Evolutionary conservation across 2,888 invertebrate genomes (phyloP).

Genomic region (Monoplex corrugatus): DNA sequence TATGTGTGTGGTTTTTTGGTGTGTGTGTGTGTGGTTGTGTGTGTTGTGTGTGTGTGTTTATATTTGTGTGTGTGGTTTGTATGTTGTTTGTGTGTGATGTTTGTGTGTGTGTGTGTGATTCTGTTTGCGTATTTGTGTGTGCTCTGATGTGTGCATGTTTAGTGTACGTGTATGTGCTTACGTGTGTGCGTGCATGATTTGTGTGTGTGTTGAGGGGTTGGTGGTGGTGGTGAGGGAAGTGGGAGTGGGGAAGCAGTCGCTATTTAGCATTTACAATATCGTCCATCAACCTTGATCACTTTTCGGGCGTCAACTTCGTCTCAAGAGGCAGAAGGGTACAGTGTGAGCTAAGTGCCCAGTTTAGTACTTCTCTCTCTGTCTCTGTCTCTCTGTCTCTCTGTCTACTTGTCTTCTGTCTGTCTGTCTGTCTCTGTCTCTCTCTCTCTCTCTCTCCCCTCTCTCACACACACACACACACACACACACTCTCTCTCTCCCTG

Average conservation of each 20-base stretch:
- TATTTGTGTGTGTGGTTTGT: neutral
- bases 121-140: neutral
- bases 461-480: no score
- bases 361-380: no score
- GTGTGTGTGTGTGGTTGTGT: neutral
- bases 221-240: neutral
- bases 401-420: neutral
- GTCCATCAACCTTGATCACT: no score
- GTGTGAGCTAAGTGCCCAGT: no score
- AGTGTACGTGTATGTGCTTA: no score
- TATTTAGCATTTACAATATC: no score
- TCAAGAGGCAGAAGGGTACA: no score
- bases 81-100: no score
- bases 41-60: neutral
- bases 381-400: neutral
- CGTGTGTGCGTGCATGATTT: neutral
- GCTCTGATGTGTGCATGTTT: neutral
- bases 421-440: no score
- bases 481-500: neutral
- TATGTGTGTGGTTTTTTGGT: neutral
- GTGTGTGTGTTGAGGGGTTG: neutral
- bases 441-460: no score
- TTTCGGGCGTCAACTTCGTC: no score
- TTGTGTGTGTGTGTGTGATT: neutral
- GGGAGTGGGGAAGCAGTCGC: no score